A percentile compares a stretch with the other conserved stretches of the same genome.
Evolutionary conservation across 1,140 invertebrate genomes (phyloP).

Genomic region (Thalassaphorura encarpata): DNA sequence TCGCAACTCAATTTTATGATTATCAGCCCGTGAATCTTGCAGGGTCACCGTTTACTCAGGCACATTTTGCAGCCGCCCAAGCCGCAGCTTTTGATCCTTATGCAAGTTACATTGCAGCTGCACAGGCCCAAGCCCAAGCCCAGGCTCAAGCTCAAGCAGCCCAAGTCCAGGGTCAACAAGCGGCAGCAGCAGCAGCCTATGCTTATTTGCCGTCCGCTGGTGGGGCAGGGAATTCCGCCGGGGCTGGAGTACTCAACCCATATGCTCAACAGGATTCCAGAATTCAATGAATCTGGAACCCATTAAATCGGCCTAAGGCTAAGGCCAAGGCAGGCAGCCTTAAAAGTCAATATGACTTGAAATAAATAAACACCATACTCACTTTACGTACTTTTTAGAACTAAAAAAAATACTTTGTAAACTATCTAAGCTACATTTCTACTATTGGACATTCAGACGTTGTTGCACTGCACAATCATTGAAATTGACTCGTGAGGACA

Average conservation of each 20-base stretch:
- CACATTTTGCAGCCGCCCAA: neutral
- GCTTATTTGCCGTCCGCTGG: slow-evolving; percentile 4
- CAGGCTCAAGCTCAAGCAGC: slow-evolving; percentile 3
- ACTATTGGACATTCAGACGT: too few relatives aligned
- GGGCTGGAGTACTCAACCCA: neutral
- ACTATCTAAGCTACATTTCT: too few relatives aligned
- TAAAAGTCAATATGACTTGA: too few relatives aligned
- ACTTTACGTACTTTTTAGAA: too few relatives aligned
- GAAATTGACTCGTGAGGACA: too few relatives aligned
- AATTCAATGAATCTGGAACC: slow-evolving; percentile 8
- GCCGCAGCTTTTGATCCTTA: slow-evolving; percentile 8
- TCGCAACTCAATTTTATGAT: slow-evolving; percentile 10
- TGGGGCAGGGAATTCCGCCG: neutral
- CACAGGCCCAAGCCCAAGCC: neutral
- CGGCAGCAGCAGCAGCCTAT: neutral
- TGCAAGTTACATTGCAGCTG: slow-evolving; percentile 1
- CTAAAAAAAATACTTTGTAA: too few relatives aligned
- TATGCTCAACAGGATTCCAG: slow-evolving; percentile 9
- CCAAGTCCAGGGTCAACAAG: neutral
- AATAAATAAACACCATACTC: too few relatives aligned
- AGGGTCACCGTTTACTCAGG: neutral
- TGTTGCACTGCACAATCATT: too few relatives aligned
- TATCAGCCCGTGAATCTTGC: neutral
- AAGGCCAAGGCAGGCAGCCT: too few relatives aligned
- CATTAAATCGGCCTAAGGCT: too few relatives aligned